Percentiles rank a stretch among this genome's conserved stretches.
These are phyloP conservation scores for Epizoanthus ramosus DNA, from an alignment of 92 coral and sea anemone genomes.

Conservation along the genomic window DNA sequence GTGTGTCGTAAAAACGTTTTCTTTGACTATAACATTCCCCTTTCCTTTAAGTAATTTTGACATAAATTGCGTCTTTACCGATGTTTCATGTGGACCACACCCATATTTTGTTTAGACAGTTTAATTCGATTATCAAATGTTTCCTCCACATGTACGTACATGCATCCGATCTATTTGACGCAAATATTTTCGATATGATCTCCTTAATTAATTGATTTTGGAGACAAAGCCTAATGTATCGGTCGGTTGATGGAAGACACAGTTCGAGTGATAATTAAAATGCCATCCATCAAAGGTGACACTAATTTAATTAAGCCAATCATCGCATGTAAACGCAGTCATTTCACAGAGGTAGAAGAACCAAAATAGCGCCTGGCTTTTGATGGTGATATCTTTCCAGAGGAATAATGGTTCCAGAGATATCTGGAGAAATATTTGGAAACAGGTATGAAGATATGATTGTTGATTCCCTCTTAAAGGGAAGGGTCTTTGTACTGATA, in stretches of 20 bases:
- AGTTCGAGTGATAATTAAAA: constrained; percentile 30
- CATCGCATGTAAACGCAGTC: constrained; percentile 47
- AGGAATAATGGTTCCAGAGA: background rate
- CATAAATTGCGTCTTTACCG: too few species aligned
- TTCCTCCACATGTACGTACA: constrained; percentile 12
- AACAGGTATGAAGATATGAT: background rate
- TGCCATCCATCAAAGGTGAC: constrained; percentile 56
- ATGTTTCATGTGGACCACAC: constrained; percentile 6
- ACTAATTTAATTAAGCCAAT: constrained; percentile 63
- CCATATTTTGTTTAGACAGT: constrained; percentile 30
- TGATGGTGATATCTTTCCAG: background rate
- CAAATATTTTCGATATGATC: constrained; percentile 22
- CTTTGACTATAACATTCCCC: too few species aligned
- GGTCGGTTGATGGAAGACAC: constrained; percentile 43
- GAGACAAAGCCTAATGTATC: constrained; percentile 37
- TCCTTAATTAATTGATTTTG: constrained; percentile 32
- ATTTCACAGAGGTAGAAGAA: constrained; percentile 1
- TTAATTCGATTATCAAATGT: constrained; percentile 35
- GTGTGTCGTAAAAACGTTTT: too few species aligned
- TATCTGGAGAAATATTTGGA: background rate
- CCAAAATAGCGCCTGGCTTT: background rate
- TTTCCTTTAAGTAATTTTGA: too few species aligned
- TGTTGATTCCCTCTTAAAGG: background rate
- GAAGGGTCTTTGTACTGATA: constrained; percentile 9
- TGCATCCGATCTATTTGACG: constrained; percentile 37